Conservation (phyloP, 2,113 vertebrate genomes). For the Pogonocichla stellata region DNA sequence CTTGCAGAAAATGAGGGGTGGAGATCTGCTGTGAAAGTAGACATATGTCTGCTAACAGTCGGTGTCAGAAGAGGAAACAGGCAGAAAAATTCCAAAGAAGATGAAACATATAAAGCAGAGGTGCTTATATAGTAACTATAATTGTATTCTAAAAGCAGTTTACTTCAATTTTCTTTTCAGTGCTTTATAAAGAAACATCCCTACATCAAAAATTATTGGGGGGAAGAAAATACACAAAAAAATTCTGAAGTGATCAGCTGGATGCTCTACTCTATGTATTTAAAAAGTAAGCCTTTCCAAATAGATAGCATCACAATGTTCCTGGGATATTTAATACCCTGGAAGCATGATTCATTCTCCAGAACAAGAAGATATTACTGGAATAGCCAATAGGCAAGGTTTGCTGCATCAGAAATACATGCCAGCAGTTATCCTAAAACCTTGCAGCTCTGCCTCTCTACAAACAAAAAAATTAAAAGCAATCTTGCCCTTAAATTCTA, state of each 20-base stretch:
- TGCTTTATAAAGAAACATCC: neutral
- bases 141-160: neutral
- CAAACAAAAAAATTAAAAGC: neutral
- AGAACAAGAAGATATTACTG: neutral
- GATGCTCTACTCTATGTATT: neutral
- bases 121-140: neutral
- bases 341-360: neutral
- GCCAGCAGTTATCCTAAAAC: neutral
- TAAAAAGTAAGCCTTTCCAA: neutral
- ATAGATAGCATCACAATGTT: neutral
- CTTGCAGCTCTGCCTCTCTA: neutral
- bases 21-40: neutral
- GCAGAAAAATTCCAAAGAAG: neutral
- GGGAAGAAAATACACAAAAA: neutral
- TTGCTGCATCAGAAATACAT: neutral
- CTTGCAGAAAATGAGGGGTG: constrained; percentile 8
- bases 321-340: neutral
- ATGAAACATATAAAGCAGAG: neutral
- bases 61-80: neutral
- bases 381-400: neutral
- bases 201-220: neutral
- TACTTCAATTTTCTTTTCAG: neutral
- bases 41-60: neutral
- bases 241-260: neutral
- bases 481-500: neutral